Evolutionary conservation across 1,140 invertebrate species (phyloP).

Genomic region (Aradophagus sp.): DNA sequence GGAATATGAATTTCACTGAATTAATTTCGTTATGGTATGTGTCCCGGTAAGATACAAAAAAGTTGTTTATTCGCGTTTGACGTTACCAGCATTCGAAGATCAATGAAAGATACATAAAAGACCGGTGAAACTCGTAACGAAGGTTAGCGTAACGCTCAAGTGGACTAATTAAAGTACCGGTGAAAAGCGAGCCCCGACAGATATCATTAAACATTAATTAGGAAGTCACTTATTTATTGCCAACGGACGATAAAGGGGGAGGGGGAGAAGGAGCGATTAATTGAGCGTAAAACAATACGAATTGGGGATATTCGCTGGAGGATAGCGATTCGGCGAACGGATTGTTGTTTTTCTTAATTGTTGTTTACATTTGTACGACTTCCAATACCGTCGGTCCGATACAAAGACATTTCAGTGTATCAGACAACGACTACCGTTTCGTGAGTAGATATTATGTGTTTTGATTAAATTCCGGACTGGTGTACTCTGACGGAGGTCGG

Average conservation of each 20-base stretch:
- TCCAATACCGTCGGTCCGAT: not conserved
- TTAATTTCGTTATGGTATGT: slow-evolving; percentile 54
- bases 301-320: slow-evolving; percentile 1
- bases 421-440: slow-evolving; percentile 12
- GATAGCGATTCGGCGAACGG: not conserved
- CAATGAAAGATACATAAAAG: slow-evolving; percentile 51
- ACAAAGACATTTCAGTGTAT: slow-evolving; percentile 10
- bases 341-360: slow-evolving; percentile 9
- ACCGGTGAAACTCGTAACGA: slow-evolving; percentile 34
- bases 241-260: too few relatives aligned
- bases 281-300: slow-evolving; percentile 9
- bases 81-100: slow-evolving; percentile 49
- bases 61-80: slow-evolving; percentile 49
- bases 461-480: slow-evolving; percentile 33
- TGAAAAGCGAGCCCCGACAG: slow-evolving; percentile 10
- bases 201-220: slow-evolving; percentile 41
- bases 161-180: slow-evolving; percentile 45
- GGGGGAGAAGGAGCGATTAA: slow-evolving; percentile 17
- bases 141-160: slow-evolving; percentile 37
- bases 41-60: slow-evolving; percentile 40
- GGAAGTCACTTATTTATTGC: slow-evolving; percentile 22
- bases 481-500: slow-evolving; percentile 24
- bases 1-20: slow-evolving; percentile 56
- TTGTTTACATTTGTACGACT: not conserved
- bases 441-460: slow-evolving; percentile 29